These are phyloP conservation scores for Mayetiola destructor DNA, from an alignment of 2,888 invertebrate species.

Conservation along the genomic window DNA sequence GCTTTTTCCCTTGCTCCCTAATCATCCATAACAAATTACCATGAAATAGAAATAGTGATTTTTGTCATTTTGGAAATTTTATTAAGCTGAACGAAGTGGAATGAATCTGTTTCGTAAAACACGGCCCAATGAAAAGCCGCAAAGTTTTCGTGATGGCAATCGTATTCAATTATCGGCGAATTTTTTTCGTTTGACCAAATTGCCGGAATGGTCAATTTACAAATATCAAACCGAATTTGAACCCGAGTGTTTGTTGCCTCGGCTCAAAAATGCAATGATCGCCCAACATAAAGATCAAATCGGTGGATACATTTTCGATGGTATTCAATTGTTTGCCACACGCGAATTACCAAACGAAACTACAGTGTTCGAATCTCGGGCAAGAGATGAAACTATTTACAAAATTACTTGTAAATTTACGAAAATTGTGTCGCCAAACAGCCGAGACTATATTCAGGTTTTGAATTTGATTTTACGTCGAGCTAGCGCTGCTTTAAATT, in stretches of 20 bases:
- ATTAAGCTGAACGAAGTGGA: no score
- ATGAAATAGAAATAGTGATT: no score
- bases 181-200: constrained; percentile 47
- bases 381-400: background rate
- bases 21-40: no score
- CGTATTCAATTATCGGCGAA: constrained; percentile 44
- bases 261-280: constrained; percentile 44
- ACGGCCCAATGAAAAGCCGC: no score
- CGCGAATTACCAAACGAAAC: constrained; percentile 37
- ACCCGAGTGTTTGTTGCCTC: constrained; percentile 47
- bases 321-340: constrained; percentile 52
- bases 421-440: background rate
- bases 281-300: constrained; percentile 39
- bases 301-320: constrained; percentile 63
- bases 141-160: no score
- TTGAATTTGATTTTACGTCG: constrained; percentile 63
- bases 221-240: constrained; percentile 61
- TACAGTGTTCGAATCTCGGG: background rate
- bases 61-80: no score
- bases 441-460: constrained; percentile 41
- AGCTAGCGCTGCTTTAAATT: constrained; percentile 39
- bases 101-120: no score
- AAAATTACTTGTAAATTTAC: background rate
- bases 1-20: no score
- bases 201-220: constrained; percentile 51